A percentile compares a stretch with the other conserved stretches of the same genome.
phyloP scores from a whole-genome alignment of 2,113 vertebrate species.

The Heterochromis multidens region DNA sequence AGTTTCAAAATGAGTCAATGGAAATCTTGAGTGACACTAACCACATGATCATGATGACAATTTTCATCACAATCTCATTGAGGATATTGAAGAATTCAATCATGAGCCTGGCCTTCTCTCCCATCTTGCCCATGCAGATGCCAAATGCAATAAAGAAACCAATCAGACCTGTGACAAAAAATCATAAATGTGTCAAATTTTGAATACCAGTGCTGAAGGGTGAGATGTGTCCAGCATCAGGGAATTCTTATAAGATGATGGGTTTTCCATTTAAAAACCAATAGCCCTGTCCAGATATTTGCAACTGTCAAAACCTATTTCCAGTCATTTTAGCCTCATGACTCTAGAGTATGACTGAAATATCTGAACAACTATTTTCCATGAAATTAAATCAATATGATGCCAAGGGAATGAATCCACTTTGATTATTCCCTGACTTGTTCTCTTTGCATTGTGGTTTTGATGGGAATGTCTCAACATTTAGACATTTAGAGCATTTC shows the following conservation, averaged over 20 bases:
- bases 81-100: constrained; percentile 99
- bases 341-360: neutral
- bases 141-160: constrained; percentile 99
- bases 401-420: neutral
- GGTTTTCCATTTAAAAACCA: neutral
- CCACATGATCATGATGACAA: constrained; percentile 99
- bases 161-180: constrained; percentile 85
- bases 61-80: constrained; percentile 98
- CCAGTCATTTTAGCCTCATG: neutral
- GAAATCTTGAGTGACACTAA: constrained; percentile 76
- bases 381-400: neutral
- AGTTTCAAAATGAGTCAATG: constrained; percentile 44
- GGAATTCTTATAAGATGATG: neutral
- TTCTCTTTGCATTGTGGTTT: neutral
- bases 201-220: neutral
- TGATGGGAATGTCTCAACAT: neutral
- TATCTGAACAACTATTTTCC: neutral
- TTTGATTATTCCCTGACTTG: neutral
- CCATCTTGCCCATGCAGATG: constrained; percentile 99
- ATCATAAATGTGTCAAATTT: constrained; percentile 49
- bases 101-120: constrained; percentile 96
- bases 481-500: neutral
- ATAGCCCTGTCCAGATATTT: neutral
- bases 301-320: neutral
- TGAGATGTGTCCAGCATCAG: neutral